Evolutionary conservation across 2,888 invertebrate species (phyloP), one percentile per base, ranked within the genome.

Genomic region (Agonopterix subpropinquella): DNA sequence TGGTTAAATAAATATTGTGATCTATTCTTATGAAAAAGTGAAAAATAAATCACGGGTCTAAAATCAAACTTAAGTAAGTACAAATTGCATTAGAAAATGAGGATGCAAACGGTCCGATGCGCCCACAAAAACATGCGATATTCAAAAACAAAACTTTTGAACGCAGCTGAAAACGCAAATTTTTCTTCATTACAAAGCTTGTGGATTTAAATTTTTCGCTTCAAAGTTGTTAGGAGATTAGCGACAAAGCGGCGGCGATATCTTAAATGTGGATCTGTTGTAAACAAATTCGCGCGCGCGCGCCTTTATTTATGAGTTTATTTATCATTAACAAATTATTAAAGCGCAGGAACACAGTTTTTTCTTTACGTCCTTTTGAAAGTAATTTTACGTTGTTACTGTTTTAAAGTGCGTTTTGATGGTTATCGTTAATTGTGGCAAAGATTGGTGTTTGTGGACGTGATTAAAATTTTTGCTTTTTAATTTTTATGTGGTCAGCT

Each of bases 301-400:
- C 67, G 66, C 65, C 65, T 62, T 77, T 71, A 89, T 88, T 89
- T 89, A 89, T 89, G 88, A 80, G 89, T 88, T 89, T 89, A 89
- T 89, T 88, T 89, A 89, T 89, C 89, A 89, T 89, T 89, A 89
- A 83, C 89, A 83, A 89, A 89, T 89, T 89, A 89, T 88, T 82
- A 84, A 85, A 85, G 77, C 79, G 74, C 72, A 67, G 68, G 70
- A 67, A 73, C 69, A 77, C 77, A 70, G 66, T 79, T 83, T 85
- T 84, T 83, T 80, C 39, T 37, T 8, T 44, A 58, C 62, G 58
- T 59, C 70, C 70, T 73, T 65, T 76, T 71, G 72, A 64, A 67
- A 65, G 58, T 65, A 69, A 71, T 76, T 73, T 70, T 68, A 67
- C 64, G 56, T 57, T 64, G 65, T 65, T 11, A 57, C 54, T 53